Evolutionary conservation across 1,140 invertebrate species (phyloP).

Genomic region (Cydia amplana): DNA sequence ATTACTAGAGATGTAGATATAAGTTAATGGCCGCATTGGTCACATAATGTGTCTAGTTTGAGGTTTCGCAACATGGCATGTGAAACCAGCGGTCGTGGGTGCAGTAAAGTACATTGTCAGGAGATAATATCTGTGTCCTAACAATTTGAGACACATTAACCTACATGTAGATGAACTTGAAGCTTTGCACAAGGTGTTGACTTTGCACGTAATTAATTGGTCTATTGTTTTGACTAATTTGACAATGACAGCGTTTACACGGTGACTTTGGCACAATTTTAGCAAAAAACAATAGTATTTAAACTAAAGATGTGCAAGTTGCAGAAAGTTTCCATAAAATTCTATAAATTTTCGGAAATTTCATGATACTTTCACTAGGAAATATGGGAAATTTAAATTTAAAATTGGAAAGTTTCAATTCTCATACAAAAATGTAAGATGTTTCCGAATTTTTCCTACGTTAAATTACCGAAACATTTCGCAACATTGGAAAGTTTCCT

Average conservation of each 20-base stretch:
- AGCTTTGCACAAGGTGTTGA: background rate
- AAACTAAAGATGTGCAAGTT: too few species aligned
- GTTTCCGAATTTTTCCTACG: too few species aligned
- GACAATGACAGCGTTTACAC: constrained; percentile 12
- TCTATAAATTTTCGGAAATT: too few species aligned
- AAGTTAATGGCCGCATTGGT: background rate
- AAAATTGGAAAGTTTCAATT: too few species aligned
- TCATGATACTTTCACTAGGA: too few species aligned
- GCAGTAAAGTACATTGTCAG: constrained; percentile 11
- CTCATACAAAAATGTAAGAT: too few species aligned
- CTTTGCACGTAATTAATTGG: background rate
- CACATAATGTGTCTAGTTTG: constrained; percentile 13
- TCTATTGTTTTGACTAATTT: constrained; percentile 9
- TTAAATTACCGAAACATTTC: too few species aligned
- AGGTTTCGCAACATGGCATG: constrained; percentile 13
- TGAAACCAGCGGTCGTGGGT: constrained; percentile 22
- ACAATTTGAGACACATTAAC: constrained; percentile 30
- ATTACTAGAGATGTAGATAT: background rate
- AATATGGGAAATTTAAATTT: too few species aligned
- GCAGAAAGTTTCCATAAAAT: too few species aligned
- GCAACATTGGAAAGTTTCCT: too few species aligned
- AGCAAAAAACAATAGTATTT: background rate
- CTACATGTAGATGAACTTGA: constrained; percentile 21
- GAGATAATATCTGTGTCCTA: constrained; percentile 22
- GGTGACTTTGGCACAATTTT: constrained; percentile 10